phyloP scores from a whole-genome alignment of 2,113 vertebrate genomes.

The Oryzias melastigma region DNA sequence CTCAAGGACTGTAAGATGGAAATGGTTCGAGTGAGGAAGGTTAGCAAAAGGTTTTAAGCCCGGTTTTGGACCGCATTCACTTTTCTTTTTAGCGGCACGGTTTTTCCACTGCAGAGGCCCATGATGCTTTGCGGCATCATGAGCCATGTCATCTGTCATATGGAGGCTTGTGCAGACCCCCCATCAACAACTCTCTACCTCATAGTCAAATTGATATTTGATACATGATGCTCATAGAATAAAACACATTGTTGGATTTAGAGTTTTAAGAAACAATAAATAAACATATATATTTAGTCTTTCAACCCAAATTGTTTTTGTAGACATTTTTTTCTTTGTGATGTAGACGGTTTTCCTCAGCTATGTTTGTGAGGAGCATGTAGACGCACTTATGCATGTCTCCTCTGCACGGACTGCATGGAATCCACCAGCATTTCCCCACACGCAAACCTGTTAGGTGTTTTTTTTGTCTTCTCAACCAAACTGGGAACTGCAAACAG shows the following conservation, averaged over 20 bases:
- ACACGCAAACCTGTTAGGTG: neutral
- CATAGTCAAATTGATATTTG: too few relatives aligned
- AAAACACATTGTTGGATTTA: too few relatives aligned
- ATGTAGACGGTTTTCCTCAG: too few relatives aligned
- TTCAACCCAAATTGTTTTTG: too few relatives aligned
- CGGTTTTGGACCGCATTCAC: neutral
- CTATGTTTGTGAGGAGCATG: too few relatives aligned
- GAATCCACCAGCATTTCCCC: neutral
- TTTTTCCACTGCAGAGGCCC: neutral
- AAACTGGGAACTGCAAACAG: slow-evolving; percentile 3
- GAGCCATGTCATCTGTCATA: slow-evolving; percentile 4
- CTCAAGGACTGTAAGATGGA: slow-evolving; percentile 85
- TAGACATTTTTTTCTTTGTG: too few relatives aligned
- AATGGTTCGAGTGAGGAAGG: slow-evolving; percentile 94
- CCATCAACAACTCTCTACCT: neutral
- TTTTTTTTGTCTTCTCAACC: neutral
- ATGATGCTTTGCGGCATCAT: neutral
- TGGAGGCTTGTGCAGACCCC: neutral
- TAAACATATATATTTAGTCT: too few relatives aligned
- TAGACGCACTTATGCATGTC: too few relatives aligned
- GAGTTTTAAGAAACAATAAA: too few relatives aligned
- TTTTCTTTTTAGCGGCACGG: neutral
- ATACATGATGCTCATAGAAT: too few relatives aligned
- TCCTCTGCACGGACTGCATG: slow-evolving; percentile 39
- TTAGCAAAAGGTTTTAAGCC: slow-evolving; percentile 71